Base-by-base conservation (phyloP, 1,140 invertebrate genomes). In the Diploscapter pachys region DNA sequence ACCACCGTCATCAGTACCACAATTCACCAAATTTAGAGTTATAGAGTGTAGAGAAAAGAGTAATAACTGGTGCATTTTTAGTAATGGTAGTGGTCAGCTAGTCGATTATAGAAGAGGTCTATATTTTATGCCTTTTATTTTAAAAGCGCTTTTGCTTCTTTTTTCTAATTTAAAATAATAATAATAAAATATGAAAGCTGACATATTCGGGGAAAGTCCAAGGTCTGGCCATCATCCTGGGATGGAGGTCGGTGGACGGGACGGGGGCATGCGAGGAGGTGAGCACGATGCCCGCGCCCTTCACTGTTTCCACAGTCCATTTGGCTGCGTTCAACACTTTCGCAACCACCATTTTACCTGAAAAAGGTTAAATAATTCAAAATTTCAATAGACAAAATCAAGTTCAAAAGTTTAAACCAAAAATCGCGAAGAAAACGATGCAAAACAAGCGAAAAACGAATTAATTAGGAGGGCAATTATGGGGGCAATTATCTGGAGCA, bases 181-280 rank as follows among this genome's bases (percentile, higher is more conserved):
- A 65, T 9, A 48, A 9, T 9, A 11, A 65, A 65, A 48, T 1
- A 51, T n/a, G 5, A 48, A 68, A 70, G 61, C 74, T 74, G 67
- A 82, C 81, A 64, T 78, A 84, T 82, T 82, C 81, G 48, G 67
- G 76, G 69, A 63, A 72, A 55, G 81, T 82, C 74, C 73, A 75
- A 50, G 81, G 82, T 59, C 81, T 72, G 67, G 81, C 82, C 11
- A 75, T 72, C 81, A 82, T 82, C 63, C 82, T 74, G 11, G 81
- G 82, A 70, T 84, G 82, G 9, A 82, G 69, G 59, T 82, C 76
- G 48, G 81, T 78, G 54, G 67, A 71, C 13, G 81, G 81, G 61
- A 82, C 73, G 31, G 80, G 70, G 53, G 73, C 82, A 72, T 84
- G 80, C 31, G 81, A 77, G 8, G 71, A 78, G 59, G 77, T 77